phyloP scores from a whole-genome alignment of 30 jellyfish, hydroid and myxozoan genomes.

The Aurelia aurita region DNA sequence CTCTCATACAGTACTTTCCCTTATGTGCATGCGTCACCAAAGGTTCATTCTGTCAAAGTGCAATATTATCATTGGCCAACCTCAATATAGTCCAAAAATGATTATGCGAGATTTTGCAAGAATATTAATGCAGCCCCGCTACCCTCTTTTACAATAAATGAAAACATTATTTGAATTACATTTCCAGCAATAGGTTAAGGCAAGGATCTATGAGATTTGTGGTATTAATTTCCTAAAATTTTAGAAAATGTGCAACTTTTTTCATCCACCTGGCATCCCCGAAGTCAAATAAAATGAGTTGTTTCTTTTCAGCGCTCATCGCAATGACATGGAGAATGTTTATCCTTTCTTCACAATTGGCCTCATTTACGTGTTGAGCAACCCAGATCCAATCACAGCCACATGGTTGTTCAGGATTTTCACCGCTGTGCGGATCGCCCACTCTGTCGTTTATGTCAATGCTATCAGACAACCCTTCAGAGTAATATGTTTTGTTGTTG shows the following conservation, averaged over 20 bases:
- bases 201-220: background rate
- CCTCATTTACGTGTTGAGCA: slow-evolving; percentile 22
- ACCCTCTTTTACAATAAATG: no score
- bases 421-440: slow-evolving; percentile 58
- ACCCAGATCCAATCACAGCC: slow-evolving; percentile 45
- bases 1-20: no score
- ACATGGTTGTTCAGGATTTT: slow-evolving; percentile 46
- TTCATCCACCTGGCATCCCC: no score
- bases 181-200: no score
- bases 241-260: background rate
- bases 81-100: no score
- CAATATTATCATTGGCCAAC: no score
- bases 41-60: no score
- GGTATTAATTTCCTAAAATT: background rate
- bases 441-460: slow-evolving; percentile 48
- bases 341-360: slow-evolving; percentile 63
- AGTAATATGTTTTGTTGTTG: slow-evolving; percentile 28
- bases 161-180: no score
- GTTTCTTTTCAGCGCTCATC: slow-evolving; percentile 55
- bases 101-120: no score
- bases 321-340: slow-evolving; percentile 66
- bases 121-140: no score
- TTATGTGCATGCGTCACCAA: no score
- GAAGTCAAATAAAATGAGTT: no score
- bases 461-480: slow-evolving; percentile 50